These are phyloP conservation scores for Lepus townsendii DNA, from an alignment of 2,797 vertebrate genomes.

Conservation along the genomic window DNA sequence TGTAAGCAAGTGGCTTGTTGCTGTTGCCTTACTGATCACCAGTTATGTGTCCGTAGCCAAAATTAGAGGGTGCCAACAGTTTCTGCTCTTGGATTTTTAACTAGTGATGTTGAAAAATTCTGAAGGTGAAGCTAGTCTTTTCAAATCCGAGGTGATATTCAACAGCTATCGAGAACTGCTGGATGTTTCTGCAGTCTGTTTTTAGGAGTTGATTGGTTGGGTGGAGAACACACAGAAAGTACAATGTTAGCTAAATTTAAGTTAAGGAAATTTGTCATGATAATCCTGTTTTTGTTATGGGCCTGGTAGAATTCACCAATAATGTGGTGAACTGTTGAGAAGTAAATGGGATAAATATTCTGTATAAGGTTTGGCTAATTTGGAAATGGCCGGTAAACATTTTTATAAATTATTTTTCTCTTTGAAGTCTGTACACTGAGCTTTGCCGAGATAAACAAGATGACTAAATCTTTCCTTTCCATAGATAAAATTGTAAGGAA, in stretches of 20 bases:
- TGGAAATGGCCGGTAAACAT: not conserved
- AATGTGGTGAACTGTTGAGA: not conserved
- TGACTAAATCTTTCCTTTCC: slow-evolving; percentile 76
- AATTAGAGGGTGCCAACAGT: not conserved
- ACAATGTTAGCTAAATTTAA: not conserved
- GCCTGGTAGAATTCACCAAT: not conserved
- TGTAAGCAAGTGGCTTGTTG: not conserved
- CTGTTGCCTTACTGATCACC: not conserved
- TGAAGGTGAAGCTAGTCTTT: not conserved
- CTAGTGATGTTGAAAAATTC: not conserved
- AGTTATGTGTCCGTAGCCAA: not conserved
- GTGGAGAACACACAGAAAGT: not conserved
- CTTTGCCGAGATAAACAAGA: slow-evolving; percentile 8
- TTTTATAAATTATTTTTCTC: slow-evolving; percentile 4
- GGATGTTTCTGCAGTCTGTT: not conserved
- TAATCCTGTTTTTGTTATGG: slow-evolving; percentile 3
- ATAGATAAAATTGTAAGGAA: slow-evolving; percentile 97
- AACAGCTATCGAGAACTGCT: not conserved
- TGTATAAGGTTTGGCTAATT: not conserved
- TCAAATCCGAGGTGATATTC: not conserved
- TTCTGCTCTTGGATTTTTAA: slow-evolving; percentile 7
- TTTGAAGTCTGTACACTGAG: not conserved
- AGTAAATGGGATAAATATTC: not conserved
- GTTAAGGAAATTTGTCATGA: not conserved
- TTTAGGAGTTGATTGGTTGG: not conserved